Base-by-base conservation (phyloP, 2,888 invertebrate genomes). In the Synergus laeviventris region DNA sequence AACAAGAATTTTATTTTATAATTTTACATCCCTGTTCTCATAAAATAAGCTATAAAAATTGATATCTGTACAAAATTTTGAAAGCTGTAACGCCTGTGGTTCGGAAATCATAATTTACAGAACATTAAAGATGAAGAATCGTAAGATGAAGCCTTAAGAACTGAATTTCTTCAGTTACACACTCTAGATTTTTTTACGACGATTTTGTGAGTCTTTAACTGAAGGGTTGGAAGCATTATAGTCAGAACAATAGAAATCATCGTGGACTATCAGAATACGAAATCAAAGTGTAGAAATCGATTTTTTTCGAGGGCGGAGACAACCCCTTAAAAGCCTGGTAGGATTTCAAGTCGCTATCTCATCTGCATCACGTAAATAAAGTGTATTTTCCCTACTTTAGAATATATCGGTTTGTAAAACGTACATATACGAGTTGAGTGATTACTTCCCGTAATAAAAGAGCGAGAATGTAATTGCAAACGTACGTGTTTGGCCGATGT, bases 401-500 rank as follows among this genome's bases (percentile, higher is more conserved):
- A 56, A 56, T 56, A 56, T 18, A 56, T n/a, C 54, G 21, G 54
- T 11, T 56, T 56, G 11, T 21, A 21, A 56, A 21, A 5, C 12
- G 21, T 21, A 56, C 11, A 56, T n/a, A 56, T 56, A 56, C 9
- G 56, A 56, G 12, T 56, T 56, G 56, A 56, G 56, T 56, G 56
- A 56, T 56, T 56, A 56, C 56, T 56, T 56, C 56, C 56, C 56
- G 56, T 56, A 18, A 21, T 56, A 21, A 56, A 56, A 56, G 56
- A 56, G 21, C 56, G 56, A 56, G 56, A 56, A 56, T 21, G 56
- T 56, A 56, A 56, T 56, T 56, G 56, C 56, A 56, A 56, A 24
- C 56, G 56, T 56, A 56, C 56, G 56, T 56, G 56, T 56, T 56
- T 56, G 56, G 56, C 21, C 56, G 56, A 56, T 56, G 11, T 56